Base-by-base conservation (phyloP, 1,140 invertebrate genomes). In the Eumeta japonica region DNA sequence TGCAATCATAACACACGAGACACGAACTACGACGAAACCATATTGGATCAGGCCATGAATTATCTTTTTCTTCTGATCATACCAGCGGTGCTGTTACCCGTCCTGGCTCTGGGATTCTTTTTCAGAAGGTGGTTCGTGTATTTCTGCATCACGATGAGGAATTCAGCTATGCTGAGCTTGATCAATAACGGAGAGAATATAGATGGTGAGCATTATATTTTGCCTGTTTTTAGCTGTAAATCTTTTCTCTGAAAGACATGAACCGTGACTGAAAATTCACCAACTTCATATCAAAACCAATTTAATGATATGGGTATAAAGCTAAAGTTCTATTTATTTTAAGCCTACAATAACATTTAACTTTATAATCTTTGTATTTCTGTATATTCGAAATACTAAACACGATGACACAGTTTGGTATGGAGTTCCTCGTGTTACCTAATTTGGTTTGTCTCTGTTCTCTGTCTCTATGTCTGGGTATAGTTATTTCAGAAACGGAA, bases 131-230 rank as follows among this genome's bases (percentile, higher is more conserved):
- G 76, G 31, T 72, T 82, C 2, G 68, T 64, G 48, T 82, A 81
- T 45, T 82, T 78, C 44, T 73, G 71, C 24, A 73, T 81, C n/a
- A 78, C 73, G 0, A 46, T 82, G 19, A 80, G 77, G 42, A 70
- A 81, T 63, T 49, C 67, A 35, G 57, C 66, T 27, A 45, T 77
- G 46, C 27, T 78, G 27, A 75, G 67, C 32, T 51, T 78, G 19
- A 62, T 77, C 12, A 62, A 59, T 36, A 62, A 64, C 19, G 55
- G 66, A 14, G 50, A 50, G 5, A 41, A 41, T n/a, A 31, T 46
- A n/a, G 46, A 62, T 35, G 63, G 68, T 74, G 34, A 60, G 58
- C 52, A 27, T 14, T 38, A 2, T 18, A 10, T 27, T 40, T 40
- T 16, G 7, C 16, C 12, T 27, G 5, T 31, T 39, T 34, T 13